Evolutionary conservation across 2,113 vertebrate species (phyloP).

Genomic region (Alouatta palliata): DNA sequence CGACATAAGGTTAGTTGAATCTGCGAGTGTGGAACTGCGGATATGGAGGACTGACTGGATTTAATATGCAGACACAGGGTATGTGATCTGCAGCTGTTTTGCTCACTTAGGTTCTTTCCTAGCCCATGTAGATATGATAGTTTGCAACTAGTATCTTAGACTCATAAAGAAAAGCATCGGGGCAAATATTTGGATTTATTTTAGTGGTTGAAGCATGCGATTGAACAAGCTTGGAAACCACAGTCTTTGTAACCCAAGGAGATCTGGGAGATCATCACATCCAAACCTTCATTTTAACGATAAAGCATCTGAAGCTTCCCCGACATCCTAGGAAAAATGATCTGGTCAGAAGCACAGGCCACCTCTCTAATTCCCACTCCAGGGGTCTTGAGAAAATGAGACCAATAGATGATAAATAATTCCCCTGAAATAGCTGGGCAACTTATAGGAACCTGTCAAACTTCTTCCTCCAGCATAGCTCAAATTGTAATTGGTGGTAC

Average conservation of each 20-base stretch:
- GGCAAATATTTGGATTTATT: background rate
- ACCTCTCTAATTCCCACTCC: background rate
- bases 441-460: conserved; percentile 28
- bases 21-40: background rate
- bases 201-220: background rate
- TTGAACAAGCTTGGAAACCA: background rate
- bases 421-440: background rate
- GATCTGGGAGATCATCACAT: background rate
- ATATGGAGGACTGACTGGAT: background rate
- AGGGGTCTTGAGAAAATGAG: background rate
- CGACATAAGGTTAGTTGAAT: background rate
- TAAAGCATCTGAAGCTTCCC: background rate
- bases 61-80: background rate
- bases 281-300: background rate
- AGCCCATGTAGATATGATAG: background rate
- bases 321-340: background rate
- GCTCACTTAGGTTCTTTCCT: background rate
- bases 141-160: background rate
- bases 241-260: background rate
- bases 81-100: background rate
- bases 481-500: background rate
- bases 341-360: background rate
- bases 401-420: background rate
- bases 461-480: background rate
- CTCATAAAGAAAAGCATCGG: background rate